These are phyloP conservation scores for Euura lappo DNA, from an alignment of 1,140 invertebrate genomes.

Conservation along the genomic window DNA sequence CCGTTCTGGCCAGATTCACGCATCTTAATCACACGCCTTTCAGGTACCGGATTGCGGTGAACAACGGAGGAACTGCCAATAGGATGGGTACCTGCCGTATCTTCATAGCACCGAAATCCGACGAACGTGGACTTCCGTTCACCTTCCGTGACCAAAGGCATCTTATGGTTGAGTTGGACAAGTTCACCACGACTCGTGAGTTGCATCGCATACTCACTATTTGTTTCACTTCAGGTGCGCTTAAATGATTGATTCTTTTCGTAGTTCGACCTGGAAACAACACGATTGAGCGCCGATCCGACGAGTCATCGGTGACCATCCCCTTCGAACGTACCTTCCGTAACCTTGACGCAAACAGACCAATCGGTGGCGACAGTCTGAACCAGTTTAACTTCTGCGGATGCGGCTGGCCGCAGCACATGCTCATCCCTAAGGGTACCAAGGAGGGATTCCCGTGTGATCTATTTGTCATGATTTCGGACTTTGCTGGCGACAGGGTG, in stretches of 20 bases:
- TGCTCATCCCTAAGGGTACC: conserved; percentile 79
- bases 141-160: conserved; percentile 69
- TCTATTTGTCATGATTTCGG: conserved; percentile 82
- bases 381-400: conserved; percentile 80
- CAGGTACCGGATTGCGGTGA: conserved; percentile 66
- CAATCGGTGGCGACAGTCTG: conserved; percentile 57
- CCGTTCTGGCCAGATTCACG: conserved; percentile 72
- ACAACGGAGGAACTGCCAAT: conserved; percentile 65
- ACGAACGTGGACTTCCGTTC: conserved; percentile 71
- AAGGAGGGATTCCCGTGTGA: conserved; percentile 71
- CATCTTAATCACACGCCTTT: conserved; percentile 79
- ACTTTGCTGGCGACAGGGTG: conserved; percentile 74
- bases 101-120: conserved; percentile 74
- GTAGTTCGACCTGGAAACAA: conserved; percentile 70
- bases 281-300: conserved; percentile 66
- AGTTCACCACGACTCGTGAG: conserved; percentile 70
- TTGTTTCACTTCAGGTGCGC: too few relatives aligned
- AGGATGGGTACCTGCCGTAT: conserved; percentile 75
- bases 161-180: conserved; percentile 81
- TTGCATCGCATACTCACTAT: conserved; percentile 21
- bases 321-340: conserved; percentile 76
- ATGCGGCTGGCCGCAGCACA: conserved; percentile 87
- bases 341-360: conserved; percentile 63
- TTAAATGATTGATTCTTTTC: conserved; percentile 26
- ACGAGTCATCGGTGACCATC: conserved; percentile 74